These are phyloP conservation scores for Campoletis sonorensis DNA, from an alignment of 1,140 invertebrate species.

Conservation along the genomic window DNA sequence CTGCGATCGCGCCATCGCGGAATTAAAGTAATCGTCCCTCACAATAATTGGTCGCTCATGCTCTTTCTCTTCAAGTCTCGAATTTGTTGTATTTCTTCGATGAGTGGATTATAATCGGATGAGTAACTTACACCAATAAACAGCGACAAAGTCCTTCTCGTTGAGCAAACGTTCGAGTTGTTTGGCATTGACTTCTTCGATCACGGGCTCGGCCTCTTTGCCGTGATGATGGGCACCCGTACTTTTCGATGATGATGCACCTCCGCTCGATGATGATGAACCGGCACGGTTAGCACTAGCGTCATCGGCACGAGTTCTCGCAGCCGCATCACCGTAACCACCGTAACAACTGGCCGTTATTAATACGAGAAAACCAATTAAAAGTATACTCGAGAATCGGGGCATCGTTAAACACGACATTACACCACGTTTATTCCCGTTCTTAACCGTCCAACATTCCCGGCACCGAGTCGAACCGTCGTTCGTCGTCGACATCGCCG, in stretches of 20 bases:
- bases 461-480: slow-evolving; percentile 73
- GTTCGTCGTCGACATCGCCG: slow-evolving; percentile 77
- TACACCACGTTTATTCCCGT: slow-evolving; percentile 51
- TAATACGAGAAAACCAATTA: slow-evolving; percentile 61
- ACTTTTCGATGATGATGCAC: slow-evolving; percentile 55
- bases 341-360: slow-evolving; percentile 54
- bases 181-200: slow-evolving; percentile 94
- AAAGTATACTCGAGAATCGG: slow-evolving; percentile 58
- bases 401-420: slow-evolving; percentile 58
- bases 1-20: too few species aligned
- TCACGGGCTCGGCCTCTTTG: slow-evolving; percentile 84
- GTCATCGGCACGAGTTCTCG: slow-evolving; percentile 50
- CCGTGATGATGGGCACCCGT: slow-evolving; percentile 54
- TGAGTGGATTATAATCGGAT: slow-evolving; percentile 45
- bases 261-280: slow-evolving; percentile 29
- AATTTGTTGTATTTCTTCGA: neutral
- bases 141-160: slow-evolving; percentile 94
- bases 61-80: neutral
- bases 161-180: slow-evolving; percentile 91
- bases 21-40: neutral
- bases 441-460: slow-evolving; percentile 61
- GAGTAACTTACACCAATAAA: slow-evolving; percentile 99
- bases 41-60: neutral
- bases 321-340: slow-evolving; percentile 54
- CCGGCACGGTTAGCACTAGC: slow-evolving; percentile 43